Conservation (phyloP, 2,888 invertebrate genomes). For the Tortricodes alternella region DNA sequence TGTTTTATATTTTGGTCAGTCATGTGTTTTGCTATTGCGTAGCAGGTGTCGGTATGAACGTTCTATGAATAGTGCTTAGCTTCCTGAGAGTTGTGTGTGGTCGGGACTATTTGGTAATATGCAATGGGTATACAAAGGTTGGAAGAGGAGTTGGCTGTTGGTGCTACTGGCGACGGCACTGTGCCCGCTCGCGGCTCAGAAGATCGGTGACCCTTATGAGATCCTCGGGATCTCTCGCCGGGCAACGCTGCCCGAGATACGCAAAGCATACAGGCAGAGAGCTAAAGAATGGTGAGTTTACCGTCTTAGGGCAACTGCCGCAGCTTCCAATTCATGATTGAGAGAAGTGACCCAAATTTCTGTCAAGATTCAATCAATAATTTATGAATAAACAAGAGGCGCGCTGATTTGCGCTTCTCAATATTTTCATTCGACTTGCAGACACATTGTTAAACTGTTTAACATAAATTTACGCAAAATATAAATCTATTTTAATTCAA, state of each 20-base stretch:
- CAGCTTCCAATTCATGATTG: slow-evolving; percentile 5
- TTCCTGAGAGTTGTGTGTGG: slow-evolving; percentile 42
- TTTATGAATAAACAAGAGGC: slow-evolving; percentile 22
- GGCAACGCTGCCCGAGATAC: slow-evolving; percentile 91
- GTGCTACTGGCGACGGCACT: slow-evolving; percentile 50
- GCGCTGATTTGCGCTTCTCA: neutral
- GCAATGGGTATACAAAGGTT: slow-evolving; percentile 72
- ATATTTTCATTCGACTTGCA: neutral
- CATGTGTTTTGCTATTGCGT: slow-evolving; percentile 50
- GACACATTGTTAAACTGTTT: neutral
- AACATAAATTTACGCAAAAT: no score
- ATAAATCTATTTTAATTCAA: no score
- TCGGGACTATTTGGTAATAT: slow-evolving; percentile 59
- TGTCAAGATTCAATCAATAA: slow-evolving; percentile 30
- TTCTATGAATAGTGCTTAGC: slow-evolving; percentile 54
- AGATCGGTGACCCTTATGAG: slow-evolving; percentile 91
- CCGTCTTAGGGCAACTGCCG: neutral
- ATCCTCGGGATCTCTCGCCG: slow-evolving; percentile 89
- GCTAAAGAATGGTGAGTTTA: slow-evolving; percentile 93
- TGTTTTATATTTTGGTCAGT: slow-evolving; percentile 48
- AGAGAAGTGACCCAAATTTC: slow-evolving; percentile 14
- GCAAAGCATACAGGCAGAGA: slow-evolving; percentile 93
- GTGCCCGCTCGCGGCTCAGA: slow-evolving; percentile 60
- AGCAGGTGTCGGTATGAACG: slow-evolving; percentile 49
- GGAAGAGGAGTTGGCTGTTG: slow-evolving; percentile 67